Evolutionary conservation across 2,888 invertebrate genomes (phyloP), one percentile per base, ranked within the genome.

Genomic region (Fissipunctia ypsillon): DNA sequence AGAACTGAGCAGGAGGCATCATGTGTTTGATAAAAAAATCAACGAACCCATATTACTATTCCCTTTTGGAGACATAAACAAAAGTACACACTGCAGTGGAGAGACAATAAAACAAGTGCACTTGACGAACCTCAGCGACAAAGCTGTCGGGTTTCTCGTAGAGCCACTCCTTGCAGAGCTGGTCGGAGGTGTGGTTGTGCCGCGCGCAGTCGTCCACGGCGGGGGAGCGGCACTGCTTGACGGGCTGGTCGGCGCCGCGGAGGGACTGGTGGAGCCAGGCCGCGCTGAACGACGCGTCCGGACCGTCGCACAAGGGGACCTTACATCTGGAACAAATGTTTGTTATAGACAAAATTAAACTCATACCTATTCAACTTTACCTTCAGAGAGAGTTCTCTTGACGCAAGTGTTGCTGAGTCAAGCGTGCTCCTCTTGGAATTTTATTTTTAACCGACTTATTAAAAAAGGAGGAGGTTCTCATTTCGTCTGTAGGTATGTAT

Each of bases 61-160:
- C n/a, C n/a, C n/a, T n/a, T n/a, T n/a, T n/a, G n/a, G n/a, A 31
- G 31, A 31, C 31, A n/a, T n/a, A n/a, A 31, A 31, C 31, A 31
- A 31, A 31, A 31, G 4, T 31, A 31, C 38, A 43, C 0, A 16
- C 25, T 25, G 16, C 10, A 35, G 14, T 16, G 22, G 19, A 22
- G 6, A 16, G 3, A 35, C 4, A 28, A n/a, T 14, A 28, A 38
- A 16, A 74, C 19, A 28, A 74, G 12, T 19, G 31, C 25, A 22
- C 3, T 43, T 3, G 14, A 7, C 84, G 72, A 45, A 95, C 96
- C 92, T 96, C 96, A 7, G 95, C 94, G 1, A 95, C 90, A 65
- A 96, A 96, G 72, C 95, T 95, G 82, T 93, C 69, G 0, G 94
- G 93, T 3, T 90, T 85, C 45, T 94, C 93, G 43, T 95, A 96